Conservation (phyloP, 2,888 invertebrate species). For the Epinotia ramella region DNA sequence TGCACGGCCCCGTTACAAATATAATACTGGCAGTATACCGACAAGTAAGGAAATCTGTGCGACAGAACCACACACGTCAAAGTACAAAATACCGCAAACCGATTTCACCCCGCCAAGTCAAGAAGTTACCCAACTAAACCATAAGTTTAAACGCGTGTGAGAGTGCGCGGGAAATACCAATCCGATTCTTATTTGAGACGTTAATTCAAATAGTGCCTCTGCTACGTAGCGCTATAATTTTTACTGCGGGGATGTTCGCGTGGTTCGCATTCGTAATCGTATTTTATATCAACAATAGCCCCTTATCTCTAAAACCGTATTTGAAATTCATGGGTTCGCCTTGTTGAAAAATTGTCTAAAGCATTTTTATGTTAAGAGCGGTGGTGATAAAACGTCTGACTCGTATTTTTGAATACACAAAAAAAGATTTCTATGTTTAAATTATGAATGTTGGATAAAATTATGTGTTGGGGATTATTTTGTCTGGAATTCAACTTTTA, state of each 20-base stretch:
- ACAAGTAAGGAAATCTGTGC: too few relatives aligned
- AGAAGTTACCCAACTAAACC: too few relatives aligned
- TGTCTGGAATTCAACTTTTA: conserved; percentile 9
- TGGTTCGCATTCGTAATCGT: conserved; percentile 79
- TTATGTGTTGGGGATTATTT: conserved; percentile 28
- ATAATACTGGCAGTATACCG: too few relatives aligned
- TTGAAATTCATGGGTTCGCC: conserved; percentile 78
- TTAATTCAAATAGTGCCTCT: conserved; percentile 51
- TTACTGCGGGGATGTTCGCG: conserved; percentile 74
- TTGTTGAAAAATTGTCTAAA: conserved; percentile 76
- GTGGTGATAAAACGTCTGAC: conserved; percentile 53
- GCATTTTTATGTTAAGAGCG: conserved; percentile 73
- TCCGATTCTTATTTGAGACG: not conserved
- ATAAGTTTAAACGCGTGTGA: not conserved
- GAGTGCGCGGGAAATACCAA: not conserved
- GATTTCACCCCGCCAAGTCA: too few relatives aligned
- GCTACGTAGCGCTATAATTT: conserved; percentile 78
- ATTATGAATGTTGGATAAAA: conserved; percentile 35
- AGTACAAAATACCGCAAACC: too few relatives aligned
- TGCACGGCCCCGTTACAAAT: too few relatives aligned
- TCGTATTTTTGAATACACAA: conserved; percentile 44
- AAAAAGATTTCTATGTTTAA: conserved; percentile 35
- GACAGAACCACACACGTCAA: too few relatives aligned
- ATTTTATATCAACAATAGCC: conserved; percentile 80
- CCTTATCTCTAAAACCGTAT: conserved; percentile 80